phyloP scores from a whole-genome alignment of 2,797 vertebrate species.

The Halcyon badia region DNA sequence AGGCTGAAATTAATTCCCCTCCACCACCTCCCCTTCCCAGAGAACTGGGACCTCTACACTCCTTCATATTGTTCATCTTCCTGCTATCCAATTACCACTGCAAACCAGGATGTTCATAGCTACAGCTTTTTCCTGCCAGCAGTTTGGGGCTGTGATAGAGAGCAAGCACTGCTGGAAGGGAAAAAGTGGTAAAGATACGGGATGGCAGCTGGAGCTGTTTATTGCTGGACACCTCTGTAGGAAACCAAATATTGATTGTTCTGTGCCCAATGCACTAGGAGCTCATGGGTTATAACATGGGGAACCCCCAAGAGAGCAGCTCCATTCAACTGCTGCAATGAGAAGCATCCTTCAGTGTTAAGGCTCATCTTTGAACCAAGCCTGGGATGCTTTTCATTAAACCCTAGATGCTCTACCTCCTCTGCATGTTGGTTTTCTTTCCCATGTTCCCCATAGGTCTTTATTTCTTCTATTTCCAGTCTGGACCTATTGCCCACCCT shows the following conservation, averaged over 20 bases:
- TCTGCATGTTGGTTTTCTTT: neutral
- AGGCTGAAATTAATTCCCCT: neutral
- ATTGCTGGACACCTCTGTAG: neutral
- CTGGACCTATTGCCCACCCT: neutral
- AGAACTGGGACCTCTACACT: neutral
- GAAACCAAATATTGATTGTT: neutral
- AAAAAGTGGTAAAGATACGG: neutral
- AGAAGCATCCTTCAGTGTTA: too few relatives aligned
- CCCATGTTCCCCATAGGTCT: neutral
- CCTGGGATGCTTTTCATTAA: neutral
- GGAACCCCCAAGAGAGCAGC: neutral
- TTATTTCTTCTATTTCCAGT: neutral
- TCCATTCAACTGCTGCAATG: neutral
- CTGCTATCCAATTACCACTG: accelerated
- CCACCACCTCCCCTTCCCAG: neutral
- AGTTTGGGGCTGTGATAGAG: neutral
- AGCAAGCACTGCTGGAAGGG: neutral
- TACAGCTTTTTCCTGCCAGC: neutral
- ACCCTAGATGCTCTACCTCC: neutral
- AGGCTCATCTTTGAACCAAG: neutral
- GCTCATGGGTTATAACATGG: neutral
- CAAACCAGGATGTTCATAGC: neutral
- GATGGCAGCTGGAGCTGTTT: neutral
- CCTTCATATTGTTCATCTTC: neutral
- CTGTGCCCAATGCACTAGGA: neutral